phyloP scores from a whole-genome alignment of 1,140 invertebrate genomes.

The Epicauta chinensis region DNA sequence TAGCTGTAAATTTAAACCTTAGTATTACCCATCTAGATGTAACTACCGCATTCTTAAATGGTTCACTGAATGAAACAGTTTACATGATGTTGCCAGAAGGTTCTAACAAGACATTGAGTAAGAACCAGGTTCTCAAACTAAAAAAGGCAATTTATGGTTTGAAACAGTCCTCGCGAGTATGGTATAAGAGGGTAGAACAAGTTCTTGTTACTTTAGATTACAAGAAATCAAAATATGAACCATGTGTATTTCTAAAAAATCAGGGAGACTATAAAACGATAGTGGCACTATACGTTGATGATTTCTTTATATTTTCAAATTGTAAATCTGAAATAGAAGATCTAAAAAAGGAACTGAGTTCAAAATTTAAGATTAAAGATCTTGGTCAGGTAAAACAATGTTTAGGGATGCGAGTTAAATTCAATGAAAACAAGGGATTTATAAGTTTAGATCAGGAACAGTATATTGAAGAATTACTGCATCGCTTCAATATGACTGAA shows the following conservation, averaged over 20 bases:
- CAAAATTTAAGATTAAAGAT: constrained; percentile 31
- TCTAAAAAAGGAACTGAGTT: constrained; percentile 22
- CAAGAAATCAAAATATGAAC: constrained; percentile 33
- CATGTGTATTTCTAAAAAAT: constrained; percentile 34
- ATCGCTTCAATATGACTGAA: constrained; percentile 18
- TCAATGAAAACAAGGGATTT: constrained; percentile 2
- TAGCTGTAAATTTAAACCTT: constrained; percentile 29
- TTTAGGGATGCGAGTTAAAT: constrained; percentile 24
- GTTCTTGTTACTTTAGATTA: constrained; percentile 29
- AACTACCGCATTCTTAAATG: constrained; percentile 41
- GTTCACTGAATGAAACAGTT: constrained; percentile 35
- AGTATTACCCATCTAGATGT: constrained; percentile 36
- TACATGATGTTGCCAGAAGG: constrained; percentile 34
- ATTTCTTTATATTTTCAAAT: constrained; percentile 38
- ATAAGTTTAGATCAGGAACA: constrained; percentile 19
- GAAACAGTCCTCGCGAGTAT: constrained; percentile 32
- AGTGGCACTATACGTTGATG: constrained; percentile 39
- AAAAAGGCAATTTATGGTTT: constrained; percentile 39
- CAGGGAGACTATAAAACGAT: constrained; percentile 23
- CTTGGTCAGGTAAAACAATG: constrained; percentile 20
- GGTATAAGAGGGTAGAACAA: constrained; percentile 29
- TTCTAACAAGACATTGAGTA: constrained; percentile 12
- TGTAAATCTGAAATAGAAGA: constrained; percentile 17
- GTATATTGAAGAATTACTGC: constrained; percentile 24
- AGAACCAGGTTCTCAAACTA: constrained; percentile 37